Base-by-base conservation (phyloP, 2,797 vertebrate species). In the Pangasius macronema region DNA sequence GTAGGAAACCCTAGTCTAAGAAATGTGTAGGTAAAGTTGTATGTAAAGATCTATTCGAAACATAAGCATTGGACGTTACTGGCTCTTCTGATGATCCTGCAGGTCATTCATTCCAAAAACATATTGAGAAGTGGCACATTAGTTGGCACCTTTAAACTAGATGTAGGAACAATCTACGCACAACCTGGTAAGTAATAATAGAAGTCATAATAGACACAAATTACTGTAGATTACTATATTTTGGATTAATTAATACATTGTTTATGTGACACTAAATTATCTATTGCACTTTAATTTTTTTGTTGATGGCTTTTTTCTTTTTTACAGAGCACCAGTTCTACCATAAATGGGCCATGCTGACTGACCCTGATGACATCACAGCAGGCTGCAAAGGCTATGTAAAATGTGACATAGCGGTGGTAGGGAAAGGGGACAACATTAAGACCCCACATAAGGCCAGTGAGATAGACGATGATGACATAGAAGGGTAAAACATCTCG, bases 81-180 rank as follows among this genome's bases (percentile, higher is more conserved):
- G 27, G 18, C 30, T 67, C 2, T 24, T 67, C 6, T 65, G 22
- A 75, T 73, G 11, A n/a, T 72, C 51, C 63, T 51, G 55, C 85
- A 99, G 98, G 98, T 99, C 27, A 97, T 99, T 90, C 98, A 99
- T 93, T 99, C 98, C 88, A 99, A 99, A 95, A 99, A 99, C 89
- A 96, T 99, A 27, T 93, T 99, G 89, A 95, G 98, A 42, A 99
- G 98, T 0, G 98, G 98, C 30, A 99, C 98, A 0, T 85, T 99
- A 92, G 97, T 99, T 55, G 98, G 98, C 0, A 95, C 95, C 39
- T 99, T 99, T 93, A 99, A 99, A 92, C 94, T 99, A 93, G 98
- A 99, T 0, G 96, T 99, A 16, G 98, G 98, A 22, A 99, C 97
- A 0, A 96, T 99, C 90, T 99, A 99, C 84, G 92, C 93, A 27